phyloP scores from a whole-genome alignment of 64 coral and sea anemone genomes.

The Montipora cactus region DNA sequence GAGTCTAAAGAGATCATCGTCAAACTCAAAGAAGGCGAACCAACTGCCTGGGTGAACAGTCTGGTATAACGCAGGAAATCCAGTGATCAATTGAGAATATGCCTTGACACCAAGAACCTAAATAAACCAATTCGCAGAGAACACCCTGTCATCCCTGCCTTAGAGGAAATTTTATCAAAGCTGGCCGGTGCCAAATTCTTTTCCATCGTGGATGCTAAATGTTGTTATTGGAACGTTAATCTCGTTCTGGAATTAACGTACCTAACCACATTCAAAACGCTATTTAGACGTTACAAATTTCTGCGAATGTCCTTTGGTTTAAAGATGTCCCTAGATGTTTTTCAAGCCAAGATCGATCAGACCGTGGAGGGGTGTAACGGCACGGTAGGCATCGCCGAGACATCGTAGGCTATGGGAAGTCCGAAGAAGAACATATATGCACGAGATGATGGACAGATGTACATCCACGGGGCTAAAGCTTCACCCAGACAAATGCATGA shows the following conservation, averaged over 20 bases:
- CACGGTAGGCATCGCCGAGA: constrained; percentile 39
- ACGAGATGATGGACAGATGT: constrained; percentile 13
- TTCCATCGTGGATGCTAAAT: constrained; percentile 11
- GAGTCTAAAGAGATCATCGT: constrained; percentile 14
- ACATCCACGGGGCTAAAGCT: constrained; percentile 43
- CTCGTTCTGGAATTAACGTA: not conserved
- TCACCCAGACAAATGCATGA: constrained; percentile 67
- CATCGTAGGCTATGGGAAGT: constrained; percentile 43
- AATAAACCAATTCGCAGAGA: constrained; percentile 22
- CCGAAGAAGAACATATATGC: constrained; percentile 43
- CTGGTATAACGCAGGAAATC: constrained; percentile 35
- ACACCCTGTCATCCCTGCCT: constrained; percentile 49
- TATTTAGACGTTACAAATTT: constrained; percentile 28
- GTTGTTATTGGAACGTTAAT: too few species aligned
- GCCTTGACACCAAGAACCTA: constrained; percentile 71
- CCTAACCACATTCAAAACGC: constrained; percentile 50
- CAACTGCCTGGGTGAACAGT: not conserved
- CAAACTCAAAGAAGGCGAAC: constrained; percentile 66
- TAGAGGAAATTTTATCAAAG: constrained; percentile 62
- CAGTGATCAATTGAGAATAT: constrained; percentile 47
- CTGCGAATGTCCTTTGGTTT: constrained; percentile 47
- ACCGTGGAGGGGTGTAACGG: constrained; percentile 24
- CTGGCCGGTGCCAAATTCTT: constrained; percentile 63
- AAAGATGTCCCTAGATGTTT: not conserved
- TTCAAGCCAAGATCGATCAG: constrained; percentile 28